A percentile compares a stretch with the other conserved stretches of the same genome.
Evolutionary conservation across 2,113 vertebrate genomes (phyloP).

Genomic region (Hypocryptadius cinnamomeus): DNA sequence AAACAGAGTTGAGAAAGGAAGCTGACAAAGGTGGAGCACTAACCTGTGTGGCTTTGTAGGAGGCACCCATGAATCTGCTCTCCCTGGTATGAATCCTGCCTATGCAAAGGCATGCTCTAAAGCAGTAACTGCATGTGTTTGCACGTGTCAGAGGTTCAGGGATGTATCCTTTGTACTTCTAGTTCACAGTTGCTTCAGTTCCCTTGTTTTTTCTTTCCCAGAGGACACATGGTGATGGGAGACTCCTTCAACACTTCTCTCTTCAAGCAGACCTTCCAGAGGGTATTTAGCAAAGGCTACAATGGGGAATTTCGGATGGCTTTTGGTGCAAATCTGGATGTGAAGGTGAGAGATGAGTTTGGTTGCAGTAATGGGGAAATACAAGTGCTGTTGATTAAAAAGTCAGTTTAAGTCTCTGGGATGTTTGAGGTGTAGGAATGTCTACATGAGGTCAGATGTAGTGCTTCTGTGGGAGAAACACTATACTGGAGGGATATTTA

Average conservation of each 20-base stretch:
- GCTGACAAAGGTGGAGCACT: not conserved
- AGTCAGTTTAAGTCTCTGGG: not conserved
- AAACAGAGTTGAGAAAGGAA: not conserved
- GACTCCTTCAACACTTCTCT: conserved; percentile 98
- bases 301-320: conserved; percentile 93
- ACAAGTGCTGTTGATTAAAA: not conserved
- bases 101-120: not conserved
- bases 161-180: not conserved
- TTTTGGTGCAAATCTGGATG: conserved; percentile 89
- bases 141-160: not conserved
- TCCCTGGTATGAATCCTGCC: not conserved
- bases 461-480: not conserved
- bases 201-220: conserved; percentile 38
- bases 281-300: conserved; percentile 90
- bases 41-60: not conserved
- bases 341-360: conserved; percentile 78
- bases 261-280: conserved; percentile 99
- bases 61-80: not conserved
- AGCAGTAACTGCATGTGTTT: not conserved
- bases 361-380: not conserved
- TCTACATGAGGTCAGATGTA: not conserved
- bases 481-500: not conserved
- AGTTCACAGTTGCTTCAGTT: not conserved
- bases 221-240: conserved; percentile 95
- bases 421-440: not conserved